A percentile compares a stretch with the other conserved stretches of the same genome.
Evolutionary conservation across 2,113 vertebrate genomes (phyloP).

Genomic region (Heterotilapia buettikoferi): DNA sequence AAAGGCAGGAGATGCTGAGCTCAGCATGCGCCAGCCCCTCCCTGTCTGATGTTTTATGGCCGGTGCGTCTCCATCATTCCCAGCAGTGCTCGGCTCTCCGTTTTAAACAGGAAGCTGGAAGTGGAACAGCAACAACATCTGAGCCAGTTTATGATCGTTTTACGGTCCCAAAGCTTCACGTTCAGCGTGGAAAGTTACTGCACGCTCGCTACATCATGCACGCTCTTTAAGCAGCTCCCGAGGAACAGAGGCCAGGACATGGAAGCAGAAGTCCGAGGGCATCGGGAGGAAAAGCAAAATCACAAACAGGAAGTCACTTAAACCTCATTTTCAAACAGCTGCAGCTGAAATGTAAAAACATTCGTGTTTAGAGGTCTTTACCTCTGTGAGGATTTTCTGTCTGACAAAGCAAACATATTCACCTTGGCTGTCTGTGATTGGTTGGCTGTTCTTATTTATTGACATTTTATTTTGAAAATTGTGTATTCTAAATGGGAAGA

Average conservation of each 20-base stretch:
- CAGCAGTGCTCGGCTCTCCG: background rate
- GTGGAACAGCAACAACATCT: background rate
- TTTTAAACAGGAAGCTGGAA: background rate
- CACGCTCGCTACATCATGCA: background rate
- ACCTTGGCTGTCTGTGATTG: background rate
- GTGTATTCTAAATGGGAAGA: background rate
- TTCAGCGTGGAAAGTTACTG: background rate
- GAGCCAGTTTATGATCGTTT: background rate
- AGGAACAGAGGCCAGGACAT: background rate
- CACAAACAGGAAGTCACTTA: background rate
- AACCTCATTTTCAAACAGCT: background rate
- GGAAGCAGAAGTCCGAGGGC: background rate
- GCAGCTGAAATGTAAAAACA: background rate
- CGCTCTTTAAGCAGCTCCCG: background rate
- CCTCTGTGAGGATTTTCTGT: background rate
- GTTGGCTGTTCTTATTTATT: background rate
- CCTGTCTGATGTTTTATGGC: background rate
- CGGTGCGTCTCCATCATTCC: background rate
- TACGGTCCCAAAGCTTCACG: background rate
- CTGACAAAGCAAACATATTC: background rate
- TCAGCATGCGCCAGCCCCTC: constrained; percentile 13
- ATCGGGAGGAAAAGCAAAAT: background rate
- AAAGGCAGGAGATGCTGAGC: constrained; percentile 21
- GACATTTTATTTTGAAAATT: background rate
- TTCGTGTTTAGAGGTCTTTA: background rate